These are phyloP conservation scores for Setophaga kirtlandii DNA, from an alignment of 2,113 vertebrate species.

Conservation along the genomic window DNA sequence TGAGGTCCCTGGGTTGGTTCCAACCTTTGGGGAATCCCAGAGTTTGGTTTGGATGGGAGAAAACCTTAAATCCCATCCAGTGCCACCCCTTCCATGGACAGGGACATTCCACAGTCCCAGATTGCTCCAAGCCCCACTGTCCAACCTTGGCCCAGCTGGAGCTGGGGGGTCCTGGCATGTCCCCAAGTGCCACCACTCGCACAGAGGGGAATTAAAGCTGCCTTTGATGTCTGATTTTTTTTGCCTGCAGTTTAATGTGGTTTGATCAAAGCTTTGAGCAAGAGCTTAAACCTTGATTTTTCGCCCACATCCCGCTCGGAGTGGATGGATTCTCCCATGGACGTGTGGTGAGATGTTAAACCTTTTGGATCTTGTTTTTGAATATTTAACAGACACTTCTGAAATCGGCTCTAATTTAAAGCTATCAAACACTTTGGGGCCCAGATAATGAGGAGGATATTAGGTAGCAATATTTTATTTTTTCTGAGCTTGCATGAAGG, in stretches of 20 bases:
- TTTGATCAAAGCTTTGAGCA: background rate
- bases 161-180: background rate
- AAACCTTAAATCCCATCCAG: background rate
- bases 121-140: fast-evolving
- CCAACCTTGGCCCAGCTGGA: background rate
- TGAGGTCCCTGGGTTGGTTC: fast-evolving
- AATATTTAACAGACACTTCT: background rate
- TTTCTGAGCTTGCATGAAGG: background rate
- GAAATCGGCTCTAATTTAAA: background rate
- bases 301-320: fast-evolving
- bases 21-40: background rate
- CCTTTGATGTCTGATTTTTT: background rate
- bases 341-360: background rate
- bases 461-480: background rate
- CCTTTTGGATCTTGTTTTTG: background rate
- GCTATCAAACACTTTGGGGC: background rate
- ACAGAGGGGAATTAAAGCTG: background rate
- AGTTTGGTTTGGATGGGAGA: fast-evolving
- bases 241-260: fast-evolving
- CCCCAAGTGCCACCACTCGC: background rate
- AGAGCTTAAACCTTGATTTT: background rate
- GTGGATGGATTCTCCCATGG: background rate
- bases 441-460: background rate
- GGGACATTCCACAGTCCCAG: background rate
- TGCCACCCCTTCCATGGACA: background rate